Evolutionary conservation across 2,113 vertebrate species (phyloP), one percentile per base, ranked within the genome.

Genomic region (Thunnus maccoyii): DNA sequence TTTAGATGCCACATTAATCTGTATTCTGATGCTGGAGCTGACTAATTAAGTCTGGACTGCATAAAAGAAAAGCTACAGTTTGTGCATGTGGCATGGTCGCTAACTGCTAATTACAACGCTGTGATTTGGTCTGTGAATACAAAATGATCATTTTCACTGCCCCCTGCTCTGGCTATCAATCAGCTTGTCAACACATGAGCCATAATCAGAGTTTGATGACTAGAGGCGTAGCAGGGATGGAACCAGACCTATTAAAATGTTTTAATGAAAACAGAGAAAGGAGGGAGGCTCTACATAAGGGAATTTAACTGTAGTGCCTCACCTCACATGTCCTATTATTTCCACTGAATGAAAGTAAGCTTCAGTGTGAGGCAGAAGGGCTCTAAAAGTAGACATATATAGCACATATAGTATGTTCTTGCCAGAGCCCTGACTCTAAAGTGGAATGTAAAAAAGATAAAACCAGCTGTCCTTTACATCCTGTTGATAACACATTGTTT

Each of bases 31-130:
- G 72, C 56, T 61, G 64, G 78, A 65, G 80, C 64, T 50, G 48
- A 73, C 84, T 91, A 89, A 93, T 94, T 93, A 92, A 80, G 77
- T 86, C 80, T 46, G 55, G 68, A 80, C 69, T 58, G 80, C 82
- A 78, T 84, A 67, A 91, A 87, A 85, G 63, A 81, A 88, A 77
- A 76, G 74, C 68, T 78, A 85, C 50, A 78, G 68, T 71, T 60
- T 68, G n/a, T 47, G 74, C 76, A 81, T 83, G 81, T 54, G 46
- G 67, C 75, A 18, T 17, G 66, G 77, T 79, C 11, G 36, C 83
- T 63, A 84, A 83, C 70, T 57, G 85, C 83, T 90, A 92, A 93
- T 93, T 91, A 86, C 61, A 51, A 85, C 17, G 7, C 61, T 5
- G 76, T 75, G 65, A 84, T 89, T 89, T 72, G 52, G 57, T 72